Base-by-base conservation (phyloP, 1,140 invertebrate genomes). In the Pseudomyrmex cubaensis region DNA sequence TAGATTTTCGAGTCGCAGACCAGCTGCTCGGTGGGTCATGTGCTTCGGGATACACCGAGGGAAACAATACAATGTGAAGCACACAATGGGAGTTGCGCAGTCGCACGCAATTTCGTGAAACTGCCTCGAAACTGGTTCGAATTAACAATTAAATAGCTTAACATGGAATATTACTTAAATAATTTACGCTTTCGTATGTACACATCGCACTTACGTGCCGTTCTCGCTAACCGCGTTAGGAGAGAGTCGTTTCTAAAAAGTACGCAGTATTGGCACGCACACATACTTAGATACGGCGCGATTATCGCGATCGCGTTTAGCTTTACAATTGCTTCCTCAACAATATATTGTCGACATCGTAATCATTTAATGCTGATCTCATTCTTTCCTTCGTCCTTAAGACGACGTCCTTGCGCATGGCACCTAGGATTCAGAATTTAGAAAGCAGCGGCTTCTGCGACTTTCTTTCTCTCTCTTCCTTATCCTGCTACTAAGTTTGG, bases 1-100 rank as follows among this genome's bases (percentile, higher is more conserved):
- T 66, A 69, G 5, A 84, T 50, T 86, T 89, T 90, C 74, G 67
- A 90, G 84, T 86, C 78, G 93, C 93, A 94, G 93, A 91, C 93
- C 94, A 94, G 93, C 93, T 94, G 93, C 93, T 94, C 92, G 91
- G 92, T 94, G 93, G 91, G 88, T 91, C 88, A 75, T 89, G 84
- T 78, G 85, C 86, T 90, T 89, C 85, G 82, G 35, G 35, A 69
- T 89, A 87, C 84, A 66, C 56, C 35, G 77, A 67, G 73, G 80
- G 52, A 59, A 85, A 77, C 46, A 46, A 84, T 62, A 48, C 50
- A 54, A 89, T 62, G 66, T 54, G 17, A 63, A 13, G 13, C 50
- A 13, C 50, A 13, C 50, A 35, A 35, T 35, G 22, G 66, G 63
- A 61, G 52, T 80, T 44, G 59, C 56, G 66, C 64, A 70, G 70